These are phyloP conservation scores for Molossus alvarezi DNA, from an alignment of 2,797 vertebrate species.

Conservation along the genomic window DNA sequence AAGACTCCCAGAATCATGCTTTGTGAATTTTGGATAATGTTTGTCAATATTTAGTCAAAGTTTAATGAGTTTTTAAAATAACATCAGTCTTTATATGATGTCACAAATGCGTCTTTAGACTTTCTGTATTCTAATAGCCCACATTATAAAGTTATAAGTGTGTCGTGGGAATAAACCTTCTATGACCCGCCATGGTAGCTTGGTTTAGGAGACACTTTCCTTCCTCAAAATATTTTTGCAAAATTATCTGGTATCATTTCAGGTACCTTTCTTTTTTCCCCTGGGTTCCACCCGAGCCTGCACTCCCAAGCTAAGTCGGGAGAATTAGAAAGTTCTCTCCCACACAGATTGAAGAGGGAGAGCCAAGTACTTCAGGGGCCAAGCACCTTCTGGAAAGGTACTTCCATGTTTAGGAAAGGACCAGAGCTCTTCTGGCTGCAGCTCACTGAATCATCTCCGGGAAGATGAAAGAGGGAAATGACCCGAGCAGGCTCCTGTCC, in stretches of 20 bases:
- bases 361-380: constrained; percentile 18
- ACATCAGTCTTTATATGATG: not conserved
- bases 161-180: not conserved
- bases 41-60: not conserved
- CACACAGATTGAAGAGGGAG: constrained; percentile 61
- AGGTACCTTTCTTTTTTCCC: not conserved
- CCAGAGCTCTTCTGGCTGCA: constrained; percentile 13
- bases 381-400: constrained; percentile 57
- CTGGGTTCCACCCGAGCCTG: constrained; percentile 33
- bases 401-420: not conserved
- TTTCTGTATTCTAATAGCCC: not conserved
- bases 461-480: constrained; percentile 74
- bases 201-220: constrained; percentile 29
- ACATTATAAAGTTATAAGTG: not conserved
- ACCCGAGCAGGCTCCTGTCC: constrained; percentile 16
- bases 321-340: constrained; percentile 67
- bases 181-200: not conserved
- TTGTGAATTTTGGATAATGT: not conserved
- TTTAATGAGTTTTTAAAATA: constrained; percentile 60
- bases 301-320: constrained; percentile 62
- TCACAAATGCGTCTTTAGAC: not conserved
- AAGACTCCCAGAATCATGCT: not conserved
- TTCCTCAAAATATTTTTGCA: constrained; percentile 17
- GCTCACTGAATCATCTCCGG: not conserved
- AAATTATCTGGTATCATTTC: constrained; percentile 26